Conservation (phyloP, 2,888 invertebrate genomes). For the Pardosa pseudoannulata region DNA sequence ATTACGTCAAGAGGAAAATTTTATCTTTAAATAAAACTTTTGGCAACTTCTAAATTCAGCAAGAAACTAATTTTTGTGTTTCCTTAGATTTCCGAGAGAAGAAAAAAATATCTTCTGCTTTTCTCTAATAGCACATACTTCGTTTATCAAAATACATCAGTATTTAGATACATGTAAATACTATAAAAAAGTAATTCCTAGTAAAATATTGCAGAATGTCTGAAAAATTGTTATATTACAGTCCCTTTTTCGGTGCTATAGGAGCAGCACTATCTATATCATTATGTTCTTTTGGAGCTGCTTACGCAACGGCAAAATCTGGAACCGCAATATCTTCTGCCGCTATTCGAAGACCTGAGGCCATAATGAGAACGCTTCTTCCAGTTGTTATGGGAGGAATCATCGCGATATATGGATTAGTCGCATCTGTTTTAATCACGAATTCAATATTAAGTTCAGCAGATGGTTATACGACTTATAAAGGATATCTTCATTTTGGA, state of each 20-base stretch:
- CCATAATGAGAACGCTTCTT: conserved; percentile 99
- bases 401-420: conserved; percentile 99
- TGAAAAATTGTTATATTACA: conserved; percentile 84
- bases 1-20: no score
- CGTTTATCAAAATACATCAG: no score
- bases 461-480: conserved; percentile 79
- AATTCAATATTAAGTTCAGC: conserved; percentile 84
- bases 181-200: no score
- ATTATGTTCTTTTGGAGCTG: conserved; percentile 98
- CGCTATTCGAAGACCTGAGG: conserved; percentile 99
- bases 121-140: no score
- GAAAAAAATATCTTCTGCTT: no score
- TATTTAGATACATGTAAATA: no score
- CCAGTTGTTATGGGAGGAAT: conserved; percentile 99
- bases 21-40: no score
- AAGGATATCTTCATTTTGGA: conserved; percentile 97
- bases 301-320: conserved; percentile 99
- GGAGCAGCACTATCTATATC: conserved; percentile 99
- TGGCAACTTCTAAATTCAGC: no score
- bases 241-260: conserved; percentile 99
- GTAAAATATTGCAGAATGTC: no score
- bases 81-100: no score
- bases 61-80: no score
- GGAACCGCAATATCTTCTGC: conserved; percentile 99
- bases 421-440: conserved; percentile 98